Percentiles rank a stretch among this genome's conserved stretches.
These are phyloP conservation scores for Hippocampus abdominalis DNA, from an alignment of 2,113 vertebrate genomes.

Conservation along the genomic window DNA sequence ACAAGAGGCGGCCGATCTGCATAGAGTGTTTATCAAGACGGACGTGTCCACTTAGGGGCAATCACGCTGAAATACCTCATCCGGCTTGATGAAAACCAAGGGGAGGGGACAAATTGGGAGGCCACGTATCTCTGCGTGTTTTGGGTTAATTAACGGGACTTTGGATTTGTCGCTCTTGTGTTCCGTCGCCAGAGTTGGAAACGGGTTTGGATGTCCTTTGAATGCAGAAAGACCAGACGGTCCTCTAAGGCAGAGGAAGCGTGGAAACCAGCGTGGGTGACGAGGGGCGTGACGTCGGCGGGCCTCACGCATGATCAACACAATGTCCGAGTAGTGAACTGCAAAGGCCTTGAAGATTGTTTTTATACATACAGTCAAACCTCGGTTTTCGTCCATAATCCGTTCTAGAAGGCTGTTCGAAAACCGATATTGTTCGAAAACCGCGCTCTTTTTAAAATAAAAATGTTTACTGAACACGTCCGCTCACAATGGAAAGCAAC, in stretches of 20 bases:
- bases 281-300: constrained; percentile 21
- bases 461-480: too few relatives aligned
- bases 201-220: constrained; percentile 16
- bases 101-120: constrained; percentile 26
- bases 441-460: too few relatives aligned
- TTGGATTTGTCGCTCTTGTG: constrained; percentile 19
- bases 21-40: constrained; percentile 88
- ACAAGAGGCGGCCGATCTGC: constrained; percentile 86
- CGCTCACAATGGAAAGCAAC: too few relatives aligned
- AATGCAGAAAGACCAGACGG: constrained; percentile 21
- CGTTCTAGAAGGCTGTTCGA: too few relatives aligned
- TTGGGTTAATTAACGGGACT: constrained; percentile 34
- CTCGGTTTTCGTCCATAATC: too few relatives aligned
- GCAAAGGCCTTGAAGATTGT: constrained; percentile 54
- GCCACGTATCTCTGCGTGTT: constrained; percentile 27
- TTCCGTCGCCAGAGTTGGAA: neutral
- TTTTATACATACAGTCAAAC: constrained; percentile 2
- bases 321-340: constrained; percentile 45
- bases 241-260: neutral
- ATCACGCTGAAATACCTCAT: constrained; percentile 76
- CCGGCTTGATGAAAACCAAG: constrained; percentile 36
- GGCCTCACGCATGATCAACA: constrained; percentile 46
- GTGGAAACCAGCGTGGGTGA: neutral
- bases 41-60: constrained; percentile 83
- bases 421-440: too few relatives aligned